phyloP scores from a whole-genome alignment of 1,140 invertebrate genomes.

The Uloborus diversus region DNA sequence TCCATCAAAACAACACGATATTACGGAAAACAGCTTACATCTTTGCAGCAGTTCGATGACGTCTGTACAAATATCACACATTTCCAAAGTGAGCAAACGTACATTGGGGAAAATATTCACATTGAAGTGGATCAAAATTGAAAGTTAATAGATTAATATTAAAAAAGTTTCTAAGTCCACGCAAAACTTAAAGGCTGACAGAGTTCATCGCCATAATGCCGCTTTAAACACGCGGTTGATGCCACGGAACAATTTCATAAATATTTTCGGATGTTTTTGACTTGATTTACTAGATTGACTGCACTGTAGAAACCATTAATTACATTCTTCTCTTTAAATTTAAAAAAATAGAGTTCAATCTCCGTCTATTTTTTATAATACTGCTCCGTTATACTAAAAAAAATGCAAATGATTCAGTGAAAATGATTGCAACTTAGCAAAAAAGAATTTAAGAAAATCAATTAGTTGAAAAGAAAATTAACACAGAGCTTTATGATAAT shows the following conservation, averaged over 20 bases:
- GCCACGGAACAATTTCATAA: slow-evolving; percentile 39
- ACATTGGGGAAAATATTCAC: slow-evolving; percentile 37
- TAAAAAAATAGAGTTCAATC: no score
- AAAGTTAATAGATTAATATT: slow-evolving; percentile 10
- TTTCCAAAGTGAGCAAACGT: slow-evolving; percentile 49
- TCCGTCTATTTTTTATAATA: no score
- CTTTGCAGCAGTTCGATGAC: slow-evolving; percentile 62
- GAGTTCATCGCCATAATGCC: slow-evolving; percentile 43
- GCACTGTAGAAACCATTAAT: no score
- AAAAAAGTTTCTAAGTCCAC: slow-evolving; percentile 12
- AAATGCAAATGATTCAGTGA: no score
- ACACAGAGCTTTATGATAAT: no score
- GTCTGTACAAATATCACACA: slow-evolving; percentile 66
- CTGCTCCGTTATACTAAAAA: no score
- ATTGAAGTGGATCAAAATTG: slow-evolving; percentile 9
- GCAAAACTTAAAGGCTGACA: slow-evolving; percentile 37
- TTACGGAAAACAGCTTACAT: slow-evolving; percentile 61
- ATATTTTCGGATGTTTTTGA: slow-evolving; percentile 37
- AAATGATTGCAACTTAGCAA: no score
- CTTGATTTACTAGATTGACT: slow-evolving; percentile 34
- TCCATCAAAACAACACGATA: not conserved
- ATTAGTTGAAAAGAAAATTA: no score
- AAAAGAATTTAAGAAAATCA: no score
- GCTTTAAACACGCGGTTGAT: slow-evolving; percentile 46
- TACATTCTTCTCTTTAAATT: no score